Evolutionary conservation across 2,797 vertebrate genomes (phyloP), one percentile per base, ranked within the genome.

Genomic region (Kryptolebias ocellatus): DNA sequence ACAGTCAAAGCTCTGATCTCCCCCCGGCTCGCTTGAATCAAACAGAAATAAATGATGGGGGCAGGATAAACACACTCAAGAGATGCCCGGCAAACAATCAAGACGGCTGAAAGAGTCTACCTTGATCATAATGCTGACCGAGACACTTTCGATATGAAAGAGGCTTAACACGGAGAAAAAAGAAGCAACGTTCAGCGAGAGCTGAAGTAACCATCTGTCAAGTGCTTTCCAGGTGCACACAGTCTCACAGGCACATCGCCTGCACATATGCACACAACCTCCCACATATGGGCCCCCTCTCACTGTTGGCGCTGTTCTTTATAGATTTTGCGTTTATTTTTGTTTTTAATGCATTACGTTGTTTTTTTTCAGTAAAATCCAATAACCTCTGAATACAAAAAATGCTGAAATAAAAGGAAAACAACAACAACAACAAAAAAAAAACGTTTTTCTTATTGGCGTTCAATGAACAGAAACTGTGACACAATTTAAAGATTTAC

Each of bases 121-220:
- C 82, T 83, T 84, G 85, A 90, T 88, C 88, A 83, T 87, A 88
- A 87, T 49, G 86, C 87, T 90, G 89, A 90, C 88, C 68, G 20
- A 83, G 80, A 86, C 86, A 86, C 79, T 86, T 90, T 84, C 52
- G 58, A 80, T 79, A 79, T 85, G 71, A 89, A 88, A 89, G 81
- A 86, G 76, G 87, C 80, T 88, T 79, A 85, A 81, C 66, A 15
- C 58, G 5, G 74, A 70, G 53, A 76, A 84, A 71, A 80, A 83
- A 75, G 74, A 78, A 72, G 80, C 80, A 74, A 72, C 78, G 62
- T 82, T 87, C 79, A 82, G 83, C 83, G 58, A 0, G 54, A 85
- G 85, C 83, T 67, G 81, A 80, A 86, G 87, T 61, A 82, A 86
- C 88, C 87, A 90, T 91, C 89, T 90, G 89, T 90, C 88, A 86